Base-by-base conservation (phyloP, 2,888 invertebrate genomes). In the Halocaridina rubra region DNA sequence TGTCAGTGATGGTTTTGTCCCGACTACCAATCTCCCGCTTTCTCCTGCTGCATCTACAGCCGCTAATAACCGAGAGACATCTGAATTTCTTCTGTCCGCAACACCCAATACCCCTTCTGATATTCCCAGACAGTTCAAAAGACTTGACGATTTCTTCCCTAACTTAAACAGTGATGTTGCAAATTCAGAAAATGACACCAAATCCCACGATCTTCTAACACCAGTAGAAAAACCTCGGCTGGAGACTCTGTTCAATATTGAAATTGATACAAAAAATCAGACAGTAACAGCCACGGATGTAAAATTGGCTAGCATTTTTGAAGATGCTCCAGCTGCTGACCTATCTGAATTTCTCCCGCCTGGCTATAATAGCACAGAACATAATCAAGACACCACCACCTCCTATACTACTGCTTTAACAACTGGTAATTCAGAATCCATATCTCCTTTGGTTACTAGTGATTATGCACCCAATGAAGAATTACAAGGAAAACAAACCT, bases 201-300 rank as follows among this genome's bases (percentile, higher is more conserved):
- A 57, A 16, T 33, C 16, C 24, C 19, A 22, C 5, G 10, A n/a
- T 32, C 30, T 24, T 32, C 30, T 32, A 30, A 53, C 61, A 61
- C 5, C 22, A n/a, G 30, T 29, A 16, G 10, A n/a, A 8, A 76
- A 67, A 24, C 82, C 82, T 10, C 77, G 82, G 8, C 61, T 82
- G 29, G 82, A 82, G 33, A 82, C 78, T 13, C 82, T 82, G 4
- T 82, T 82, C 74, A 74, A 82, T 27, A 82, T 82, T 29, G 82
- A 82, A 33, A 82, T 82, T 13, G 64, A 82, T 33, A 82, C 82
- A n/a, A 82, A 72, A 30, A 78, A 78, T 10, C 82, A 82, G 33
- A 82, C 82, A 24, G 72, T 82, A 22, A 61, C 72, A n/a, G 80
- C 80, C n/a, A 80, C 80, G 30, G 77, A 77, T 33, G 77, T 59